Base-by-base conservation (phyloP, 2,888 invertebrate genomes). In the Pelosia muscerda region DNA sequence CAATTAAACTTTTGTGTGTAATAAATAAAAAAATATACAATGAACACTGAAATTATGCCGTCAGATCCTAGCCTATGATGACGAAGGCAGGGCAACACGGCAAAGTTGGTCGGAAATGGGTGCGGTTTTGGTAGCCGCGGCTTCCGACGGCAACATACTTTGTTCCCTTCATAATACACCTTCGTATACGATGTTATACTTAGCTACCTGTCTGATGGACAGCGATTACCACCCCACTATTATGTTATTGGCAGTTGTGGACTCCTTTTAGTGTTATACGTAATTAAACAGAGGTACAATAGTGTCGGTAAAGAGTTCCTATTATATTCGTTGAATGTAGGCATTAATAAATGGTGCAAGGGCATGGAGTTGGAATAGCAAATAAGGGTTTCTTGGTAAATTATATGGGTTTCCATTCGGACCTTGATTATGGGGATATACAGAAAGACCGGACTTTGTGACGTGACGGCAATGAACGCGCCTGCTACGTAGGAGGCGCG, bases 141-240 rank as follows among this genome's bases (percentile, higher is more conserved):
- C 31, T 63, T 54, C 54, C 63, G 63, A 54, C n/a, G 34, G 28
- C 23, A 23, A 26, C 42, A 10, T 31, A 63, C 63, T 63, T 63
- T 34, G 9, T 54, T 31, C 26, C 54, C 2, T 5, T 31, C 53
- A 23, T 22, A 31, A 31, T 31, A n/a, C 19, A 63, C 54, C 22
- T 13, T 25, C 42, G 11, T 28, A 28, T 49, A 42, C 49, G 15
- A 28, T 22, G 22, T 49, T 49, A 22, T 53, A 26, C 22, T 62
- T 53, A n/a, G 25, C n/a, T 26, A 57, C 19, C 28, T 53, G 11
- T 49, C 26, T 53, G 49, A 49, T 22, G 28, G n/a, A 11, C 22
- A 26, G 22, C 8, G 15, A 26, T 23, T 34, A 58, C 8, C 11
- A 31, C n/a, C 22, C 31, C 23, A 11, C 22, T 31, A 9, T 34